These are phyloP conservation scores for Ambastaia sidthimunki DNA, from an alignment of 2,797 vertebrate genomes.

Conservation along the genomic window DNA sequence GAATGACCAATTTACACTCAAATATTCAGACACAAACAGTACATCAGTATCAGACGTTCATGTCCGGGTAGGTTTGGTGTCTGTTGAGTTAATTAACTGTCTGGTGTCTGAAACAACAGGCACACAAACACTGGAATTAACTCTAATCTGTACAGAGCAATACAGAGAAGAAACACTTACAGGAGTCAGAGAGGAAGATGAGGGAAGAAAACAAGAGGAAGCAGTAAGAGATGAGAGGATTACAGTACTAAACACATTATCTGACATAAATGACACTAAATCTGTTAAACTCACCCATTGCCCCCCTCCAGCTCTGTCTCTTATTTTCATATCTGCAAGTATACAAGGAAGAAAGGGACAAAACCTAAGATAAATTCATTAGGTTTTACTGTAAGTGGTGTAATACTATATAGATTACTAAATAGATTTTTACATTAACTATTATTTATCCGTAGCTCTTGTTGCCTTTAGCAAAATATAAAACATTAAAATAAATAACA, in stretches of 20 bases:
- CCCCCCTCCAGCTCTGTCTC: background rate
- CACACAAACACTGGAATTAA: slow-evolving; percentile 64
- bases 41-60: no score
- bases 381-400: no score
- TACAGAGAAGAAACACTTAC: slow-evolving; percentile 26
- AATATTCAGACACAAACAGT: no score
- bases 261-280: slow-evolving; percentile 80
- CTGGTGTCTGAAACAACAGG: slow-evolving; percentile 27
- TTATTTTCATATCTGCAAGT: background rate
- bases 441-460: no score
- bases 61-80: no score
- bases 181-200: slow-evolving; percentile 37
- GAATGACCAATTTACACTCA: no score
- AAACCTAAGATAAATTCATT: no score
- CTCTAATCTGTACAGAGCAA: slow-evolving; percentile 65
- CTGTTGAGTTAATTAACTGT: slow-evolving; percentile 12
- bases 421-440: no score
- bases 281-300: slow-evolving; percentile 68
- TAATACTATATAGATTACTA: no score
- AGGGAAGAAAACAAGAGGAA: slow-evolving; percentile 18
- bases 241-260: slow-evolving; percentile 77
- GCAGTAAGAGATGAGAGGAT: slow-evolving; percentile 77
- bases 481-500: no score
- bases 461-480: no score
- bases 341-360: no score